phyloP scores from a whole-genome alignment of 2,797 vertebrate genomes.

The Bradypus variegatus region DNA sequence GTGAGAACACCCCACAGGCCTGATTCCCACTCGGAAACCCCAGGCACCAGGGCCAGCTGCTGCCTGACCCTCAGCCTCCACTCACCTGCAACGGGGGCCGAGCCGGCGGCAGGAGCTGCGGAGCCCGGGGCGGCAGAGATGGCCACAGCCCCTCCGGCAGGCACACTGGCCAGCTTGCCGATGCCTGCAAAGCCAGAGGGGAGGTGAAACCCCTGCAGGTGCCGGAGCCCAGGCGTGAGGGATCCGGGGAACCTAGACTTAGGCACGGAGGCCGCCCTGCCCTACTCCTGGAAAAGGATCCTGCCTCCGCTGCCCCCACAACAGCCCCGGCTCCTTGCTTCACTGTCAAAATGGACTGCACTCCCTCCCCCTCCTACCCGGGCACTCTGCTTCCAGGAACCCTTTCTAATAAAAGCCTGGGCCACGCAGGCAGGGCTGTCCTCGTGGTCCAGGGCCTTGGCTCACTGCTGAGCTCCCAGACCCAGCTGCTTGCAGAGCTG shows the following conservation, averaged over 20 bases:
- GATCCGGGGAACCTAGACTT: not conserved
- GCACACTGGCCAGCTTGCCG: slow-evolving; percentile 78
- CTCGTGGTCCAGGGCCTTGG: not conserved
- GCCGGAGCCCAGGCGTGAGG: not conserved
- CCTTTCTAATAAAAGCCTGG: fast-evolving
- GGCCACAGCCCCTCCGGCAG: slow-evolving; percentile 71
- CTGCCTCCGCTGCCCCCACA: not conserved
- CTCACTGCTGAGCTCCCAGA: not conserved
- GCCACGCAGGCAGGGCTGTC: not conserved
- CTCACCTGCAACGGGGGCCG: slow-evolving; percentile 76
- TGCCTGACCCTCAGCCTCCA: not conserved
- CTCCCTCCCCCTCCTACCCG: not conserved
- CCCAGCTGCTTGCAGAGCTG: not conserved
- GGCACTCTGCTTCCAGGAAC: not conserved
- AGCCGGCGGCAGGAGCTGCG: slow-evolving; percentile 71
- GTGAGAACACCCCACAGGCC: not conserved
- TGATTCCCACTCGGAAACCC: not conserved
- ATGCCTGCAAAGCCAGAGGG: slow-evolving; percentile 64
- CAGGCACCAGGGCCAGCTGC: no score
- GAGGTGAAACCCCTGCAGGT: fast-evolving
- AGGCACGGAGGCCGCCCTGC: no score
- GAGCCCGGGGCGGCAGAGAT: slow-evolving; percentile 69
- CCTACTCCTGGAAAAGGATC: not conserved
- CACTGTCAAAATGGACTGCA: not conserved
- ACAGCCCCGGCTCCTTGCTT: no score